Conservation (phyloP, 2,888 invertebrate species). For the Cheilosia grossa region DNA sequence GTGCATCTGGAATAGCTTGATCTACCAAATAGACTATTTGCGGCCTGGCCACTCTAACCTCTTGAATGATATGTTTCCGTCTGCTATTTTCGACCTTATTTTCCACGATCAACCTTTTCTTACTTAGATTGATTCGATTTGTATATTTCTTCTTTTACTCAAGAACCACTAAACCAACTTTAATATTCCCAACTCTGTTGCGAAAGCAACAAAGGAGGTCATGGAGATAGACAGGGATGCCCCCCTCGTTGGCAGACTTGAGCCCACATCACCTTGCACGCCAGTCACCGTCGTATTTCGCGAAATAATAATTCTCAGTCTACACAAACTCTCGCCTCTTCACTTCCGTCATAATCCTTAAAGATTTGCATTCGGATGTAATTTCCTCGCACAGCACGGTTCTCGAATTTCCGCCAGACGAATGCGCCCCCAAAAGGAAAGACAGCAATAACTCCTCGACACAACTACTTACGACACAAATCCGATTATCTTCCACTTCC, state of each 20-base stretch:
- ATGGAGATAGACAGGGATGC: no score
- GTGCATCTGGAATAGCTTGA: no score
- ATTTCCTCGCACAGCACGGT: constrained; percentile 20
- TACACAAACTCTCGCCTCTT: constrained; percentile 29
- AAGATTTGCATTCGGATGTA: constrained; percentile 44
- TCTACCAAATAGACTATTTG: no score
- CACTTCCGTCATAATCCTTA: constrained; percentile 53
- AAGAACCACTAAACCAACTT: no score
- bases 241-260: neutral
- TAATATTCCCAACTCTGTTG: no score
- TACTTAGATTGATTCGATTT: no score
- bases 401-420: constrained; percentile 43
- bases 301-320: neutral
- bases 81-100: no score
- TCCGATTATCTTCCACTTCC: constrained; percentile 64
- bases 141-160: no score
- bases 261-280: neutral
- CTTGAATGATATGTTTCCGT: no score
- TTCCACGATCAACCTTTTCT: no score
- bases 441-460: constrained; percentile 47
- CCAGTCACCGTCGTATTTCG: neutral
- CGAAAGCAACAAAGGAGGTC: no score
- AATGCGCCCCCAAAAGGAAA: constrained; percentile 15
- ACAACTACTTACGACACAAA: constrained; percentile 57
- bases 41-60: no score